These are phyloP conservation scores for Gallirallus australis DNA, from an alignment of 2,797 vertebrate species.

Conservation along the genomic window DNA sequence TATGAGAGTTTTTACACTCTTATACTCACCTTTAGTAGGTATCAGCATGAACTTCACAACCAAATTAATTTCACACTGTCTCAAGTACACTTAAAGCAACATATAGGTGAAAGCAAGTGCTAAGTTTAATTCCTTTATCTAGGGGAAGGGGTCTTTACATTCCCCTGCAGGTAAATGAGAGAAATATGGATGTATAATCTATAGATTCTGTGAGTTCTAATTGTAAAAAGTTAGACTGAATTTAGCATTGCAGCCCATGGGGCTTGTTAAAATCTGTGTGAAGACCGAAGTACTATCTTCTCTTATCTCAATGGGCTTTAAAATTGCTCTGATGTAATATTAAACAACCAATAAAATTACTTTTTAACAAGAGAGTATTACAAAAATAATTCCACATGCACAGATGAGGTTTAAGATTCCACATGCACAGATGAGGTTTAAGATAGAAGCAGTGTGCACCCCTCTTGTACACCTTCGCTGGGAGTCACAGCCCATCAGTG, in stretches of 20 bases:
- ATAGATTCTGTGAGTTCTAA: not conserved
- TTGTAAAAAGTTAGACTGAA: not conserved
- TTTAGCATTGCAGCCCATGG: not conserved
- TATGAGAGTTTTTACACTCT: not conserved
- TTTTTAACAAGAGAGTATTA: not conserved
- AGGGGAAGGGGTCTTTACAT: not conserved
- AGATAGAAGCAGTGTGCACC: not conserved
- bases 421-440: not conserved
- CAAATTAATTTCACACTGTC: not conserved
- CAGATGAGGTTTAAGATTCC: not conserved
- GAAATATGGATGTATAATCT: not conserved
- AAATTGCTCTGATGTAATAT: conserved; percentile 16
- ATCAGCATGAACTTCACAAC: not conserved
- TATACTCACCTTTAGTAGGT: not conserved
- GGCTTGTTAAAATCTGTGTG: conserved; percentile 14
- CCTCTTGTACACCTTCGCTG: not conserved
- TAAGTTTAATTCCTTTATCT: not conserved
- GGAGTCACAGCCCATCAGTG: not conserved
- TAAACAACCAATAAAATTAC: conserved; percentile 5
- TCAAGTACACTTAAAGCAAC: not conserved
- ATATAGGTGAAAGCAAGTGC: not conserved
- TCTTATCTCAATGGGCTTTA: not conserved
- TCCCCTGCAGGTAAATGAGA: not conserved
- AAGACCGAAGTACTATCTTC: not conserved
- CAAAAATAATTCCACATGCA: not conserved